Conservation (phyloP, 2,888 invertebrate species). For the Phorcus lineatus region DNA sequence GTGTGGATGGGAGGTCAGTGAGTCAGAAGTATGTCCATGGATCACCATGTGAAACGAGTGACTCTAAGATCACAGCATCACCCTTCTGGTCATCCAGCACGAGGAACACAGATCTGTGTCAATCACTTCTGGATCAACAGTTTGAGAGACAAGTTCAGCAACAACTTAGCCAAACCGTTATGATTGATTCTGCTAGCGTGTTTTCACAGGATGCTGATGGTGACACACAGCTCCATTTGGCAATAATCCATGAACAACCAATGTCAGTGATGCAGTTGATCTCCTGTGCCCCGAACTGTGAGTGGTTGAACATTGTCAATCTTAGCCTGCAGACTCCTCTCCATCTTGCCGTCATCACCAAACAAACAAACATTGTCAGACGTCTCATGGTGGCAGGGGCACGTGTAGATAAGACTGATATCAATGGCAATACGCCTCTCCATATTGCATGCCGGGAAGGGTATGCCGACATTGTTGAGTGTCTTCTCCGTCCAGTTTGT, state of each 20-base stretch:
- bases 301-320: conserved; percentile 87
- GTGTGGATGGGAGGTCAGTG: too few relatives aligned
- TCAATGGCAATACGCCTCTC: conserved; percentile 88
- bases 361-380: conserved; percentile 84
- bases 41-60: too few relatives aligned
- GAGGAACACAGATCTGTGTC: too few relatives aligned
- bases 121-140: too few relatives aligned
- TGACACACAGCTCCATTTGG: conserved; percentile 88
- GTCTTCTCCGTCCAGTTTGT: conserved; percentile 79
- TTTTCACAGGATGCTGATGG: background rate
- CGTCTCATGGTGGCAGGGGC: conserved; percentile 89
- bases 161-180: background rate
- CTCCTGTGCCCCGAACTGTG: conserved; percentile 85
- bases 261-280: conserved; percentile 86
- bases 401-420: conserved; percentile 80
- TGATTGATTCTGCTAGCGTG: conserved; percentile 78
- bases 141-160: too few relatives aligned
- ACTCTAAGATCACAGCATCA: too few relatives aligned
- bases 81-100: too few relatives aligned
- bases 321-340: conserved; percentile 86
- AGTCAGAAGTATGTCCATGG: too few relatives aligned
- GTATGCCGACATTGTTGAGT: conserved; percentile 83
- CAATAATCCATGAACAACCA: conserved; percentile 85
- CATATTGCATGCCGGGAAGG: conserved; percentile 88
- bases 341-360: conserved; percentile 89